Percentiles rank a stretch among this genome's conserved stretches.
These are phyloP conservation scores for Calephelis nemesis DNA, from an alignment of 1,140 invertebrate genomes.

Conservation along the genomic window DNA sequence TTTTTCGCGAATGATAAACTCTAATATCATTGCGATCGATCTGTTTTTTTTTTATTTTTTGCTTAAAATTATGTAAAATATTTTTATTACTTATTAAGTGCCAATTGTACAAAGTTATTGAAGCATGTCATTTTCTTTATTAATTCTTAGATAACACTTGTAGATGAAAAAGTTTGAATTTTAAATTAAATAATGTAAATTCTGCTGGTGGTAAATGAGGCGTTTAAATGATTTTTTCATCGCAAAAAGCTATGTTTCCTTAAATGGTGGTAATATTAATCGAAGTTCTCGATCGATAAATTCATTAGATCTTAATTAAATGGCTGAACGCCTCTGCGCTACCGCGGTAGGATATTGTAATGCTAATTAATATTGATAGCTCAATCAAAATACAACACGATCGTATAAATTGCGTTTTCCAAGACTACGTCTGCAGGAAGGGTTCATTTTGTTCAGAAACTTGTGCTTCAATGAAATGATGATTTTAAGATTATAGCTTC, in stretches of 20 bases:
- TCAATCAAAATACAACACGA: conserved; percentile 11
- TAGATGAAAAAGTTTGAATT: no score
- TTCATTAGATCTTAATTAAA: conserved; percentile 17
- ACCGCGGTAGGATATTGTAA: conserved; percentile 5
- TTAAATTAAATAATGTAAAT: background rate
- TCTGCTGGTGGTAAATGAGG: background rate
- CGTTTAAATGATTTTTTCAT: background rate
- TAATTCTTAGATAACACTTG: no score
- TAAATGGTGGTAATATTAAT: conserved; percentile 4
- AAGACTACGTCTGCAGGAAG: background rate
- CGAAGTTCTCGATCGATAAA: conserved; percentile 6
- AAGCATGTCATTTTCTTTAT: no score
- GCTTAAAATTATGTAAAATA: no score
- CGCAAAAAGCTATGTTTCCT: background rate
- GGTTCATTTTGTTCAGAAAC: no score
- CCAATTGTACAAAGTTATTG: no score
- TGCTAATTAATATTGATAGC: conserved; percentile 16
- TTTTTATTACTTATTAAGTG: no score
- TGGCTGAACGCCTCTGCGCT: conserved; percentile 6
- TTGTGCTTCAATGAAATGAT: no score
- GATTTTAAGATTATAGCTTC: no score
- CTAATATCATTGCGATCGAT: no score
- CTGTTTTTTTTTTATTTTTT: no score
- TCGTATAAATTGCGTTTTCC: background rate
- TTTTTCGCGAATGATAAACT: no score